Evolutionary conservation across 2,113 vertebrate species (phyloP).

Genomic region (Archilochus colubris): DNA sequence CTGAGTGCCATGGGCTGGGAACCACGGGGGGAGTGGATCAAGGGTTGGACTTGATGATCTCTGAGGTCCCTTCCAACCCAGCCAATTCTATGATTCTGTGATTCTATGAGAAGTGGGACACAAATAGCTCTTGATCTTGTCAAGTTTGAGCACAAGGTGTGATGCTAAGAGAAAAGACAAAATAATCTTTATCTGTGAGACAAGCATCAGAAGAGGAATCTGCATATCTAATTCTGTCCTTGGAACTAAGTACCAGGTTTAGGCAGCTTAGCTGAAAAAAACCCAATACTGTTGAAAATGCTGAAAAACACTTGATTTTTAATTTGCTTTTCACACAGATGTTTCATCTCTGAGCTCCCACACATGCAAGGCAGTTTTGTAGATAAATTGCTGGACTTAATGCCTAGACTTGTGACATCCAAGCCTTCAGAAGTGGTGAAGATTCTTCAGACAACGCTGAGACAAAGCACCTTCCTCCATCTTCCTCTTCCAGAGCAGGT

Average conservation of each 20-base stretch:
- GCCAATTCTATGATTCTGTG: too few species aligned
- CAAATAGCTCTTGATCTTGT: neutral
- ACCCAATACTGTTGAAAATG: neutral
- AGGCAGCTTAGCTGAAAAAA: neutral
- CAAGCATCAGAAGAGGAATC: neutral
- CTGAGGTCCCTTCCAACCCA: too few species aligned
- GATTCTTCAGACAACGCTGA: conserved; percentile 90
- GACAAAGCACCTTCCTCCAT: conserved; percentile 89
- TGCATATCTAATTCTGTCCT: neutral
- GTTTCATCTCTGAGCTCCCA: conserved; percentile 89
- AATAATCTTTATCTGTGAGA: neutral
- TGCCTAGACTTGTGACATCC: conserved; percentile 90
- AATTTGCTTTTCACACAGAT: conserved; percentile 69
- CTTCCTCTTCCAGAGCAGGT: conserved; percentile 92
- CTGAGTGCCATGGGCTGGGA: too few species aligned
- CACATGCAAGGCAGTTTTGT: conserved; percentile 94
- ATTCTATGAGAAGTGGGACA: neutral
- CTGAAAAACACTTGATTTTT: neutral
- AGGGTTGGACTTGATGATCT: too few species aligned
- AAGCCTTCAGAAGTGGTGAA: conserved; percentile 91
- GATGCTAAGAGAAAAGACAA: neutral
- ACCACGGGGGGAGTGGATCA: too few species aligned
- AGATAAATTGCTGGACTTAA: conserved; percentile 91
- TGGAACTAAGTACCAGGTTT: neutral
- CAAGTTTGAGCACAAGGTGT: neutral